Evolutionary conservation across 2,888 invertebrate genomes (phyloP).

Genomic region (Achlya flavicornis): DNA sequence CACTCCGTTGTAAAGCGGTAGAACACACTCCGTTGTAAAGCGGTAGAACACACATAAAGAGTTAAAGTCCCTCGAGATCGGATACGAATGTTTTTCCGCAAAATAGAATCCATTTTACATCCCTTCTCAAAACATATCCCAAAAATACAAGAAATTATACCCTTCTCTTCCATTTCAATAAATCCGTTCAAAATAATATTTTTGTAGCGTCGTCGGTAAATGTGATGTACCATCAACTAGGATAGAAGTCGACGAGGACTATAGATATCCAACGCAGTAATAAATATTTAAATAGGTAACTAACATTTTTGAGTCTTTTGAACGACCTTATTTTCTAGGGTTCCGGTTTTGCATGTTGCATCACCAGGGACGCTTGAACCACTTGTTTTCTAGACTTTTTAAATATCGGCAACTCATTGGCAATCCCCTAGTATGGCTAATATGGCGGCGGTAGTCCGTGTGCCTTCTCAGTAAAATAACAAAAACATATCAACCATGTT

Average conservation of each 20-base stretch:
- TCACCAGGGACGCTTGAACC: too few species aligned
- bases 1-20: too few species aligned
- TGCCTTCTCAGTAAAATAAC: too few species aligned
- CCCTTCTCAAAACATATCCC: constrained; percentile 9
- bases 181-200: constrained; percentile 1
- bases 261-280: not conserved
- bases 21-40: not conserved
- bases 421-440: too few species aligned
- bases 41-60: not conserved
- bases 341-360: too few species aligned
- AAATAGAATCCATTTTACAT: not conserved
- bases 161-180: not conserved
- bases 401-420: too few species aligned
- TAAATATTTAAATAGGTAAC: too few species aligned
- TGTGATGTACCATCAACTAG: not conserved
- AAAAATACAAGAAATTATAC: not conserved
- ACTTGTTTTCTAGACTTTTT: too few species aligned
- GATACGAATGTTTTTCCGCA: not conserved
- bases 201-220: not conserved
- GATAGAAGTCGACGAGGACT: not conserved
- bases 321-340: too few species aligned
- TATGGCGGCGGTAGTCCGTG: too few species aligned
- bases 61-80: not conserved
- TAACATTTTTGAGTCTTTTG: too few species aligned
- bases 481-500: too few species aligned